Percentiles rank a stretch among this genome's conserved stretches.
Evolutionary conservation across 1,140 invertebrate species (phyloP).

Genomic region (Chrysoperla carnea): DNA sequence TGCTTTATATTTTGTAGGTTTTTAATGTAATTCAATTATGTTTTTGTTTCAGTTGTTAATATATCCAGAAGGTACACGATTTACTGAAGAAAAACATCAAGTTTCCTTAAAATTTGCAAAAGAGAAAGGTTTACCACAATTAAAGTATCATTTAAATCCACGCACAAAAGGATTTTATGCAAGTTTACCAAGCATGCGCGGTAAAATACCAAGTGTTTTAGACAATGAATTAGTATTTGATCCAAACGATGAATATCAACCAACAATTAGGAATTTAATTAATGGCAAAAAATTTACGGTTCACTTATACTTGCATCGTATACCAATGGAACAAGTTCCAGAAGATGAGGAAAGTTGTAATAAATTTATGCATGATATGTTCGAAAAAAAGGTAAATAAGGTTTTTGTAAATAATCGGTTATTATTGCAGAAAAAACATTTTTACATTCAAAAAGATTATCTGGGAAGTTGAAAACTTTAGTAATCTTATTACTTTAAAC

Average conservation of each 20-base stretch:
- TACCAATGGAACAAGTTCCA: constrained; percentile 65
- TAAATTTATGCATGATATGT: constrained; percentile 66
- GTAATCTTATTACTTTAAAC: too few relatives aligned
- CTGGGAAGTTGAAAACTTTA: too few relatives aligned
- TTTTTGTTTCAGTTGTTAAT: constrained; percentile 49
- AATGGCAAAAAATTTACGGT: constrained; percentile 54
- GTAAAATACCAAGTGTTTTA: constrained; percentile 68
- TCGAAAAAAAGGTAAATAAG: constrained; percentile 58
- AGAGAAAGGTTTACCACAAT: constrained; percentile 63
- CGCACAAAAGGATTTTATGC: constrained; percentile 79
- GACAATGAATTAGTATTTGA: constrained; percentile 71
- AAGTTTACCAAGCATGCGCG: constrained; percentile 50
- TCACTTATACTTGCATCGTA: constrained; percentile 65
- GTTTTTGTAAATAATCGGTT: not conserved
- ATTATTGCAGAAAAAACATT: too few relatives aligned
- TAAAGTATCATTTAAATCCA: constrained; percentile 86
- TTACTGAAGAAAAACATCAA: constrained; percentile 73
- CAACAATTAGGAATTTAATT: constrained; percentile 70
- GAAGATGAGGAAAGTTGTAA: constrained; percentile 57
- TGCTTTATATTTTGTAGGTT: not conserved
- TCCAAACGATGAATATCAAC: constrained; percentile 38
- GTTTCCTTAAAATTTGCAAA: constrained; percentile 74
- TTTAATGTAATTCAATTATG: not conserved
- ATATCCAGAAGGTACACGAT: constrained; percentile 91
- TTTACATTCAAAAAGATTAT: too few relatives aligned